Percentiles rank a stretch among this genome's conserved stretches.
These are phyloP conservation scores for Littorina saxatilis DNA, from an alignment of 1,140 invertebrate genomes.

Conservation along the genomic window DNA sequence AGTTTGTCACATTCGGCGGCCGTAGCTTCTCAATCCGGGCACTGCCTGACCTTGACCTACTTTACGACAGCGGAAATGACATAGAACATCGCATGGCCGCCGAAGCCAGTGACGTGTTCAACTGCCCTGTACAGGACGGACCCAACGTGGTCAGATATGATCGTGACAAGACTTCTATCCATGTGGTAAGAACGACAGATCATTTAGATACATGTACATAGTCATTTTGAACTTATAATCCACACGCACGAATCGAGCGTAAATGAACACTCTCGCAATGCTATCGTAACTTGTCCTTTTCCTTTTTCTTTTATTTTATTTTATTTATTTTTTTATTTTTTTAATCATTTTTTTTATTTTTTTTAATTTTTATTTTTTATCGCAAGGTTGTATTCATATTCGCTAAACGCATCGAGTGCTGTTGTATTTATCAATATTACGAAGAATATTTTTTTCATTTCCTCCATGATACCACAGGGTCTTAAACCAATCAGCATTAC, in stretches of 20 bases:
- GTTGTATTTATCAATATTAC: too few species aligned
- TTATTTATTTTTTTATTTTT: too few species aligned
- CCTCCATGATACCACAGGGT: too few species aligned
- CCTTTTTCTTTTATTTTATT: too few species aligned
- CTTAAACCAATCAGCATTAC: neutral
- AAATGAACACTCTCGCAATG: too few species aligned
- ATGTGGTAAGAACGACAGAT: neutral
- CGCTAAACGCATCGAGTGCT: too few species aligned
- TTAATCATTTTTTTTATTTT: too few species aligned
- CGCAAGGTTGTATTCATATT: too few species aligned
- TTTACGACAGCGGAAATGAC: slow-evolving; percentile 54
- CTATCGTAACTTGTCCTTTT: too few species aligned
- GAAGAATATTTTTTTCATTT: too few species aligned
- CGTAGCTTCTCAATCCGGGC: slow-evolving; percentile 48
- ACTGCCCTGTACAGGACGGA: neutral
- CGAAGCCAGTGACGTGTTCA: slow-evolving; percentile 34
- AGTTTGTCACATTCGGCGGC: slow-evolving; percentile 47
- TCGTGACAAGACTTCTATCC: neutral
- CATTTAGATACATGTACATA: neutral
- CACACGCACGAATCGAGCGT: neutral
- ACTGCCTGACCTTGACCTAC: slow-evolving; percentile 42
- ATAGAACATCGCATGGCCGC: slow-evolving; percentile 34
- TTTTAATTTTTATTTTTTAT: too few species aligned
- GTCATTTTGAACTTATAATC: neutral
- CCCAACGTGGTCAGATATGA: neutral